A percentile compares a stretch with the other conserved stretches of the same genome.
These are phyloP conservation scores for Dolichopus griseipennis DNA, from an alignment of 2,888 invertebrate genomes.

Conservation along the genomic window DNA sequence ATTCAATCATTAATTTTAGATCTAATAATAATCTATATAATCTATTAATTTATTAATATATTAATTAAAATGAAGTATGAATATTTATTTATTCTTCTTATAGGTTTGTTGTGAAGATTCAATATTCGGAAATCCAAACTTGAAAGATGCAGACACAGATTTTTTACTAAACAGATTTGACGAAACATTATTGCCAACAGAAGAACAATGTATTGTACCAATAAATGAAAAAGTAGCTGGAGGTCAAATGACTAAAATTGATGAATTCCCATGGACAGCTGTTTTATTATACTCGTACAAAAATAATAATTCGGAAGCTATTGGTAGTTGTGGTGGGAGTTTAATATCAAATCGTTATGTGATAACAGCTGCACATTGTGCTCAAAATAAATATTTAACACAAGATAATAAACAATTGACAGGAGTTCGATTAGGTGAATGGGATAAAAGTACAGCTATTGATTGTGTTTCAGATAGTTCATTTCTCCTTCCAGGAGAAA, in stretches of 20 bases:
- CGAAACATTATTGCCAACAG: background rate
- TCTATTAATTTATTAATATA: too few species aligned
- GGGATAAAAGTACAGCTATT: constrained; percentile 33
- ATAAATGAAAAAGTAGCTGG: constrained; percentile 41
- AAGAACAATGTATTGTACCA: constrained; percentile 23
- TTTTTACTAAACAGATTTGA: background rate
- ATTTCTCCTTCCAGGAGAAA: constrained; percentile 16
- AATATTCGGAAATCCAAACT: background rate
- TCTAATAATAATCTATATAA: too few species aligned
- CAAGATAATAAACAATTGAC: background rate
- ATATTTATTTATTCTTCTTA: too few species aligned
- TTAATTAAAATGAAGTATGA: too few species aligned
- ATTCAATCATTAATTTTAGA: too few species aligned
- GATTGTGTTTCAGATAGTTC: constrained; percentile 28
- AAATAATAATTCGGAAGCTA: background rate
- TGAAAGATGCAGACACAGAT: too few species aligned
- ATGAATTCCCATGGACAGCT: constrained; percentile 50
- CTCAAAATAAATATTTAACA: constrained; percentile 31
- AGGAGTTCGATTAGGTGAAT: constrained; percentile 38
- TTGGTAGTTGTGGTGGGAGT: constrained; percentile 37
- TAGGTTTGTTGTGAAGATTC: background rate
- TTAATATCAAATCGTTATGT: constrained; percentile 47
- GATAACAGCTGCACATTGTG: constrained; percentile 50
- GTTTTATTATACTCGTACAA: constrained; percentile 36
- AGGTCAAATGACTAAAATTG: constrained; percentile 42